Base-by-base conservation (phyloP, 2,113 vertebrate genomes). In the Chinchilla lanigera region DNA sequence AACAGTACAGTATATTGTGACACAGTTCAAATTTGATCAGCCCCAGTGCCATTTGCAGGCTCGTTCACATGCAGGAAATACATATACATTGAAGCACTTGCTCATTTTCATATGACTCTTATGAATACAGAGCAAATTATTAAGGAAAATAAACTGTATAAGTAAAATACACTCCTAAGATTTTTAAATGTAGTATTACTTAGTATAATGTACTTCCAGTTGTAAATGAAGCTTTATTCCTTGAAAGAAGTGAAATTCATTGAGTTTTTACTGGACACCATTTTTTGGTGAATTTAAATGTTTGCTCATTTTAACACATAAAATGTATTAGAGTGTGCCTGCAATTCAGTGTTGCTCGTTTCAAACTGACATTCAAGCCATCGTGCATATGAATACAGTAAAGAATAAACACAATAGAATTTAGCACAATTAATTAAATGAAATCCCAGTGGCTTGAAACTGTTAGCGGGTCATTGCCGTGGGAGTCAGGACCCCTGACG, bases 71-170 rank as follows among this genome's bases (percentile, higher is more conserved):
- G 7, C 38, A 81, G 56, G 71, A 94, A 93, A 67, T 52, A 28
- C 28, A 69, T 67, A 6, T 60, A 47, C 81, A 52, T 85, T 30
- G 4, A 44, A 82, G 20, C 54, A 67, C 4, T 20, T 94, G 35
- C 47, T 90, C 65, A 77, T 38, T 96, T 91, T 83, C n/a, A 73
- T 60, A 9, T 77, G 26, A 71, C 44, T 85, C 7, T 88, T 16
- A 81, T 26, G 30, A 92, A 28, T 86, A 38, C 35, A 80, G 44
- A 44, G 28, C 35, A 38, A 47, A 26, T 35, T 71, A 60, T 44
- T 88, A 80, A 81, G 14, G 11, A 95, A 96, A 90, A 92, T 83
- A 47, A 77, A 77, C 30, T 26, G 35, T 86, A 14, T 52, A 35
- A 86, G 9, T 52, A 44, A 5, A 58, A 58, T 69, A 7, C 73